Percentiles rank a stretch among this genome's conserved stretches.
phyloP scores from a whole-genome alignment of 2,113 vertebrate species.

The Rhizomys pruinosus region DNA sequence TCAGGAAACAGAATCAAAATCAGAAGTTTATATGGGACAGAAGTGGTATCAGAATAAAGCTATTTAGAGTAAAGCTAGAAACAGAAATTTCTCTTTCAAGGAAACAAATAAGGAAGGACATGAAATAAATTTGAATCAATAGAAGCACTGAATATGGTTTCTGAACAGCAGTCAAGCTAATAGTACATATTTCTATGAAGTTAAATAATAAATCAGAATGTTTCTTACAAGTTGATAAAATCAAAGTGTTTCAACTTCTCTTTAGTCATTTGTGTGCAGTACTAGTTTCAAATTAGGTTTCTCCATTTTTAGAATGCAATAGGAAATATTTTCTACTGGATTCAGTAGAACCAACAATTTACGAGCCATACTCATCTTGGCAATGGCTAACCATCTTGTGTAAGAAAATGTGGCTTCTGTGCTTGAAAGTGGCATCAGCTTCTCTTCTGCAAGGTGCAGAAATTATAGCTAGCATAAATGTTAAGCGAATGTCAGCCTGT shows the following conservation, averaged over 20 bases:
- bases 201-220: background rate
- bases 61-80: conserved; percentile 3
- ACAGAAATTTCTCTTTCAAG: background rate
- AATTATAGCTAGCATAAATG: conserved; percentile 39
- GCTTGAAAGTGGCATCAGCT: conserved; percentile 16
- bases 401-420: conserved; percentile 16
- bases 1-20: background rate
- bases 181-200: conserved; percentile 14
- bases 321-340: background rate
- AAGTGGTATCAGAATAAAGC: background rate
- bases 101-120: background rate
- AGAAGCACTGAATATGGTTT: background rate
- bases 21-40: background rate
- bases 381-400: background rate
- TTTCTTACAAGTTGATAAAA: conserved; percentile 30
- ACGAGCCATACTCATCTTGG: background rate
- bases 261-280: background rate
- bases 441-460: background rate
- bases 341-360: background rate
- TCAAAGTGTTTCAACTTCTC: background rate
- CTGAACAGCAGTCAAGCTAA: background rate
- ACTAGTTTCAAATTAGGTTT: conserved; percentile 3
- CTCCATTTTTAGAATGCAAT: background rate
- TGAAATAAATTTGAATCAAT: background rate
- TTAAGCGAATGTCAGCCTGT: background rate